Percentiles rank a stretch among this genome's conserved stretches.
These are phyloP conservation scores for Tenebrio molitor DNA, from an alignment of 1,140 invertebrate species.

Conservation along the genomic window DNA sequence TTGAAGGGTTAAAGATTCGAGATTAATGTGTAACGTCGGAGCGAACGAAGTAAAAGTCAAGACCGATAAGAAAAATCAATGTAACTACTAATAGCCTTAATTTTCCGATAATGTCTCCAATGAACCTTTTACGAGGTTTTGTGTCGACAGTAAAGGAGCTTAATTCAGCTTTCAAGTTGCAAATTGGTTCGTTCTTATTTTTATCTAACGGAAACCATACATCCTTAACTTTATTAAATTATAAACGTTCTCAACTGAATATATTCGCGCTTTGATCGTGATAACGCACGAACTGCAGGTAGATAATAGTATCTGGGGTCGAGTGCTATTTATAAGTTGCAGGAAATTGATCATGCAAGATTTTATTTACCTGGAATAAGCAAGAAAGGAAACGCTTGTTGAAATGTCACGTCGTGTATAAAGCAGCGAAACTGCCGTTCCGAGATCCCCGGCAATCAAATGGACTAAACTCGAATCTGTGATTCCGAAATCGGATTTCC, in stretches of 20 bases:
- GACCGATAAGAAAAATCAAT: slow-evolving; percentile 34
- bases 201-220: slow-evolving; percentile 22
- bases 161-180: slow-evolving; percentile 14
- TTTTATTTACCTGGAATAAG: neutral
- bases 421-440: slow-evolving; percentile 16
- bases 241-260: slow-evolving; percentile 17
- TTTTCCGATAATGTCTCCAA: slow-evolving; percentile 29
- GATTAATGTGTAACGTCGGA: slow-evolving; percentile 23
- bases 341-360: slow-evolving; percentile 3
- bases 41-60: slow-evolving; percentile 10
- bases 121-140: slow-evolving; percentile 14
- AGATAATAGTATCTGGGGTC: slow-evolving; percentile 2
- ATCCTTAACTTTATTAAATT: slow-evolving; percentile 27
- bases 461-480: slow-evolving; percentile 18
- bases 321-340: neutral
- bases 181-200: slow-evolving; percentile 28
- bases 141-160: slow-evolving; percentile 8
- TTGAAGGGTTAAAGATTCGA: slow-evolving; percentile 28
- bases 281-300: neutral
- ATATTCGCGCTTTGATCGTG: slow-evolving; percentile 9
- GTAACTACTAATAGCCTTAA: slow-evolving; percentile 35
- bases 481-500: slow-evolving; percentile 34
- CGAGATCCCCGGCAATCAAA: slow-evolving; percentile 12
- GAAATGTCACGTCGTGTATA: slow-evolving; percentile 31
- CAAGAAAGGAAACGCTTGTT: slow-evolving; percentile 1